Conservation (phyloP, 2,113 vertebrate genomes). For the Sialia sialis region DNA sequence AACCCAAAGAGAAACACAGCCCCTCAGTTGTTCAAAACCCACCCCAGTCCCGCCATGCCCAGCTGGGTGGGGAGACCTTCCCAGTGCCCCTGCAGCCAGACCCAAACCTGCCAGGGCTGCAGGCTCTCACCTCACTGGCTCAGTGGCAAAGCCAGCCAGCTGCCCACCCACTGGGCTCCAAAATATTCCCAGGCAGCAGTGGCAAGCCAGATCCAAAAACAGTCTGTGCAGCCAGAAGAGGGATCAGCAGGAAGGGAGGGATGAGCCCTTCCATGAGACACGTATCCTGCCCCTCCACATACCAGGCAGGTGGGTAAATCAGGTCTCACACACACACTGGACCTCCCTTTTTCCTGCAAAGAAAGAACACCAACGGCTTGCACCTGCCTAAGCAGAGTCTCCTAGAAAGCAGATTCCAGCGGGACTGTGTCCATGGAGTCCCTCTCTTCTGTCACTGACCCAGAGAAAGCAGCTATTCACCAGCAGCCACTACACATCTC, state of each 20-base stretch:
- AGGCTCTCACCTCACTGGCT: background rate
- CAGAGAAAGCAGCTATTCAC: background rate
- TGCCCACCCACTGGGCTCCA: constrained; percentile 16
- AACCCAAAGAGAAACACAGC: background rate
- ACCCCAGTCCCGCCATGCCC: background rate
- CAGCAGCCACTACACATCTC: background rate
- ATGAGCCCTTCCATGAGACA: background rate
- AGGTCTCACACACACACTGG: background rate
- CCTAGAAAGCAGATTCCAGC: background rate
- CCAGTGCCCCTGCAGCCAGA: fast-evolving
- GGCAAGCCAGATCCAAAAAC: background rate
- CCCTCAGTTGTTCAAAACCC: background rate
- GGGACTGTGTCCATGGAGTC: background rate
- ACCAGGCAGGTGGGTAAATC: fast-evolving
- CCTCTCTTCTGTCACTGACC: background rate
- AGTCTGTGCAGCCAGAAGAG: background rate
- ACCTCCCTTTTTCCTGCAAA: background rate
- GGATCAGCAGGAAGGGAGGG: background rate
- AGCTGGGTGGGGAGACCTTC: background rate
- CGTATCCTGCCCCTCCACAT: fast-evolving
- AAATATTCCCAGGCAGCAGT: background rate
- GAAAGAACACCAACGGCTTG: background rate
- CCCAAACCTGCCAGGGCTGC: fast-evolving
- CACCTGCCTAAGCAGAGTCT: background rate
- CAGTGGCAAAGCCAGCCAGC: background rate